Base-by-base conservation (phyloP, 2,797 vertebrate species). In the Neomorphus geoffroyi region DNA sequence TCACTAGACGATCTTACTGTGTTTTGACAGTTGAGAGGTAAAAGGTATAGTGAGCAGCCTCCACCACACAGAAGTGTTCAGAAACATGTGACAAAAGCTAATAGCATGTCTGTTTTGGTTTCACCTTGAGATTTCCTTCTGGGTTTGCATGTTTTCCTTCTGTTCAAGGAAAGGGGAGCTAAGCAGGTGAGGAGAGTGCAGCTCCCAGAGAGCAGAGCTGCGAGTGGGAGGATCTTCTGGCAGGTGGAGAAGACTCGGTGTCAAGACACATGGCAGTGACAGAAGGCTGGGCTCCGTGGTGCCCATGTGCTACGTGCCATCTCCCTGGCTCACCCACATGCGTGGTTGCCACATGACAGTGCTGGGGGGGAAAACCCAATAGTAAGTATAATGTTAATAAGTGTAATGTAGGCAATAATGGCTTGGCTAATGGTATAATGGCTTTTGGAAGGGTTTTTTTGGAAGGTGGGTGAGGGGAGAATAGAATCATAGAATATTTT, bases 371-470 rank as follows among this genome's bases (percentile, higher is more conserved):
- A 13, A 62, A 77, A 72, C 33, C 27, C 56, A 9, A n/a, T 18
- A 82, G 30, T 7, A 72, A 45, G 56, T n/a, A n/a, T n/a, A n/a
- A n/a, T n/a, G n/a, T n/a, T 18, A 82, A n/a, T 7, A 72, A 45
- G 56, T n/a, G n/a, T n/a, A n/a, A n/a, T n/a, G n/a, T n/a, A n/a
- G n/a, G n/a, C n/a, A n/a, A n/a, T n/a, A n/a, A n/a, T n/a, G n/a
- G n/a, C n/a, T n/a, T n/a, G n/a, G n/a, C n/a, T n/a, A n/a, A 0
- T 5, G 21, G n/a, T 19, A 2, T 6, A 43, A 23, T 4, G 23
- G 46, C 11, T 7, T 22, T 37, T 54, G 57, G 11, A 0, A 11
- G 9, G 17, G 5, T 1, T 4, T 28, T 50, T 23, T 13, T 54
- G 18, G 22, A 66, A 54, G 41, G 33, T 8, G 32, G 39, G 7